Conservation (phyloP, 2,113 vertebrate genomes). For the Chaetodon trifascialis region DNA sequence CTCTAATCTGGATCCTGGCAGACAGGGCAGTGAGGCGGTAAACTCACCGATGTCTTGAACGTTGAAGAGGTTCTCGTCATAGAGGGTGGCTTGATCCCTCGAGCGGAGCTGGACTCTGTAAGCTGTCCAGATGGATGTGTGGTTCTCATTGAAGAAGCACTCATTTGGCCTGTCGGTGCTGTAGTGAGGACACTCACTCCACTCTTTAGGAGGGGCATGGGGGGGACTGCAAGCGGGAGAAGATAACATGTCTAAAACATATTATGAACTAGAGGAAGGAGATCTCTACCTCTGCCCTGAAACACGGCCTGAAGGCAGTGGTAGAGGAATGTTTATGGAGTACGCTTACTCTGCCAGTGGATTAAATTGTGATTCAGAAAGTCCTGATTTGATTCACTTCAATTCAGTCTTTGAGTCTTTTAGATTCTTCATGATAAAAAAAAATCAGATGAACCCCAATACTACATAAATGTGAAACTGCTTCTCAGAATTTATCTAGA, state of each 20-base stretch:
- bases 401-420: not conserved
- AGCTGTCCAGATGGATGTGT: conserved; percentile 90
- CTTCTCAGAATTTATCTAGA: too few species aligned
- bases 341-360: not conserved
- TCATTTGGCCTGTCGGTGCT: conserved; percentile 85
- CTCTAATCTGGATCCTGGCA: not conserved
- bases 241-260: not conserved
- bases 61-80: conserved; percentile 87
- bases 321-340: not conserved
- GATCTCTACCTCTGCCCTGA: not conserved
- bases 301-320: not conserved
- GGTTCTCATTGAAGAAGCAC: conserved; percentile 91
- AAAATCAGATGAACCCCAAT: too few species aligned
- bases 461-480: too few species aligned
- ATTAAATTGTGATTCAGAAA: not conserved
- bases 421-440: not conserved
- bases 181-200: conserved; percentile 95
- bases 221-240: conserved; percentile 25
- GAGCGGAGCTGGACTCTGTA: conserved; percentile 90
- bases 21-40: not conserved
- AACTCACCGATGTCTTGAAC: conserved; percentile 92
- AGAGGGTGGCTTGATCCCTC: conserved; percentile 74
- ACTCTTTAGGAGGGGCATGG: conserved; percentile 57
- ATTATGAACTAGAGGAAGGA: not conserved
- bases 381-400: not conserved